These are phyloP conservation scores for human DNA, from an alignment of 2,113 vertebrate species.

Conservation along the genomic window GRCh38 chr7:85121501-85122000, in stretches of 20 bases:
- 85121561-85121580: background rate
- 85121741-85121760: constrained; percentile 94
- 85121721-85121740: constrained; percentile 82
- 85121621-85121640: background rate
- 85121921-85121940: constrained; percentile 77
- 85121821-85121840: constrained; percentile 78
- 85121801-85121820: constrained; percentile 84
- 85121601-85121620: background rate
- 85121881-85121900: constrained; percentile 62
- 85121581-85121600: background rate
- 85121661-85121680: constrained; percentile 19
- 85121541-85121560: background rate
- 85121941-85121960: constrained; percentile 50
- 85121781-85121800: constrained; percentile 84
- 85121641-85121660: background rate
- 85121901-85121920: constrained; percentile 55
- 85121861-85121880: constrained; percentile 70
- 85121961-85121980: background rate
- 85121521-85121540: background rate
- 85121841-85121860: constrained; percentile 66
- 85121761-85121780: constrained; percentile 94
- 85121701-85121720: background rate
- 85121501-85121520: background rate
- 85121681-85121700: background rate
- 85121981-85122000: no score